Percentiles rank a stretch among this genome's conserved stretches.
Evolutionary conservation across 1,140 invertebrate species (phyloP).

Genomic region (Anadara kagoshimensis): DNA sequence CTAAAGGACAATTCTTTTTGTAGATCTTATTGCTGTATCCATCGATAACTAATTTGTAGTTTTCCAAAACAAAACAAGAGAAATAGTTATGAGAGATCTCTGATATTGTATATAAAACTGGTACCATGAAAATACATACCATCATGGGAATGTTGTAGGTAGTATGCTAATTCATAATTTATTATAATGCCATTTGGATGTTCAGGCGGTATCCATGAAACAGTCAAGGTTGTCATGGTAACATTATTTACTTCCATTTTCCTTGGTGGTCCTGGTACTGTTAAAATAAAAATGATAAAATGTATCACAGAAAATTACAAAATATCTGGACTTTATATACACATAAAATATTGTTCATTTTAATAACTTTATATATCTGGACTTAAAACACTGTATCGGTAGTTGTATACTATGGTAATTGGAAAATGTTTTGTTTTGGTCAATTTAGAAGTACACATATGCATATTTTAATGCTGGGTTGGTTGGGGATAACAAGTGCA

Average conservation of each 20-base stretch:
- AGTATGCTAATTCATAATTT: slow-evolving; percentile 95
- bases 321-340: neutral
- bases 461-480: too few species aligned
- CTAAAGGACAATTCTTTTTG: too few species aligned
- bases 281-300: slow-evolving; percentile 27
- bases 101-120: too few species aligned
- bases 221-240: slow-evolving; percentile 94
- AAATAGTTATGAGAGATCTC: neutral
- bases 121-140: slow-evolving; percentile 28
- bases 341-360: neutral
- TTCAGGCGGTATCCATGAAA: slow-evolving; percentile 92
- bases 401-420: too few species aligned
- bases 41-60: too few species aligned
- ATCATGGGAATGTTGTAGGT: slow-evolving; percentile 67
- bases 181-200: slow-evolving; percentile 93
- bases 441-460: too few species aligned
- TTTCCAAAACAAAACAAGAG: neutral
- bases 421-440: too few species aligned
- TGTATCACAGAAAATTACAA: neutral
- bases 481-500: too few species aligned
- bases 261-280: slow-evolving; percentile 85
- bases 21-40: too few species aligned
- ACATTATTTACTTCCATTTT: slow-evolving; percentile 92
- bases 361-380: too few species aligned
- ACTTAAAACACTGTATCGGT: too few species aligned